Percentiles rank a stretch among this genome's conserved stretches.
phyloP scores from a whole-genome alignment of 2,888 invertebrate species.

The Polylopha cassiicola region DNA sequence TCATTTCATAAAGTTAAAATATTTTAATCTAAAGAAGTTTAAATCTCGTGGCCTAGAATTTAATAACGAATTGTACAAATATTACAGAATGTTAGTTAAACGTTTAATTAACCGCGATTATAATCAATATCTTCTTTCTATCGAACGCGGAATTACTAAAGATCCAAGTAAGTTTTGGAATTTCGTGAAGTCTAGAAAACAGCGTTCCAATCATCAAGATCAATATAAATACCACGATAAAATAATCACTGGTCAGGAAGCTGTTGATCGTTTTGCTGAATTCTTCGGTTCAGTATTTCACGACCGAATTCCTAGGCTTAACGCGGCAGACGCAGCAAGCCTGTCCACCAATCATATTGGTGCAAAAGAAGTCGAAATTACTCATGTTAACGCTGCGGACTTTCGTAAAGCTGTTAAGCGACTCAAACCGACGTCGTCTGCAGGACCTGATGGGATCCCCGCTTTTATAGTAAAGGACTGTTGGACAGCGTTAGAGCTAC shows the following conservation, averaged over 20 bases:
- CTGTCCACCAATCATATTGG: not conserved
- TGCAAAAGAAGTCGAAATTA: not conserved
- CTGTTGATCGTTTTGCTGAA: conserved; percentile 11
- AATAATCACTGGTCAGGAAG: not conserved
- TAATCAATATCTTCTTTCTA: too few relatives aligned
- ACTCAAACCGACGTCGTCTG: conserved; percentile 14
- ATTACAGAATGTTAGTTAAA: too few relatives aligned
- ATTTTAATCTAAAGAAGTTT: not conserved
- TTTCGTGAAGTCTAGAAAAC: not conserved
- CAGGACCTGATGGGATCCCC: conserved; percentile 21
- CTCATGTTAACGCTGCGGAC: not conserved
- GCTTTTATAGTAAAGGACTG: conserved; percentile 21
- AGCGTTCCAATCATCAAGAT: not conserved
- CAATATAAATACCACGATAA: not conserved
- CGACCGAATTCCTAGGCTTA: not conserved
- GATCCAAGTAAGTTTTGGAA: not conserved
- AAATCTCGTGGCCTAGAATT: too few relatives aligned
- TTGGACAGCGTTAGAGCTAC: conserved; percentile 1
- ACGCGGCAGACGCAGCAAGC: not conserved
- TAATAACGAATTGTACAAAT: too few relatives aligned
- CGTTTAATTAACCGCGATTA: too few relatives aligned
- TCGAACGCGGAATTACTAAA: not conserved
- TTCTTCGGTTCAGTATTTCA: conserved; percentile 17
- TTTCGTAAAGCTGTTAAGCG: conserved; percentile 3
- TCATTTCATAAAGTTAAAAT: not conserved